Percentiles rank a stretch among this genome's conserved stretches.
These are phyloP conservation scores for Clarias gariepinus DNA, from an alignment of 2,113 vertebrate genomes.

Conservation along the genomic window DNA sequence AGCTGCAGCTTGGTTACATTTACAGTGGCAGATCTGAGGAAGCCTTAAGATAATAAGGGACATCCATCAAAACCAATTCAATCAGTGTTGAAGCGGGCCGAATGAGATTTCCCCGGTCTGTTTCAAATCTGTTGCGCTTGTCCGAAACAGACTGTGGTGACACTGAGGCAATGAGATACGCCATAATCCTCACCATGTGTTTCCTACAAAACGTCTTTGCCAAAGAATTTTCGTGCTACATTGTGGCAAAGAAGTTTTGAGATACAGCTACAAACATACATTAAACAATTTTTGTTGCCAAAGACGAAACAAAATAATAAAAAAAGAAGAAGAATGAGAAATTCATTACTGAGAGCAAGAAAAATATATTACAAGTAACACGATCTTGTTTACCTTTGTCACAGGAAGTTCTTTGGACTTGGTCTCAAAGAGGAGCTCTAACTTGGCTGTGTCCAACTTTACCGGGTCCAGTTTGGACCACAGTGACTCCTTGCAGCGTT, in stretches of 20 bases:
- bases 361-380: background rate
- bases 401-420: conserved; percentile 96
- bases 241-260: background rate
- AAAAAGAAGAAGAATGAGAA: background rate
- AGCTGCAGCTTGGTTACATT: conserved; percentile 50
- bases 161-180: conserved; percentile 29
- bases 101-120: conserved; percentile 40
- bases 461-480: conserved; percentile 96
- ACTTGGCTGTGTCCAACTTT: conserved; percentile 91
- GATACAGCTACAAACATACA: conserved; percentile 17
- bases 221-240: background rate
- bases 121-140: conserved; percentile 29
- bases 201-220: conserved; percentile 3
- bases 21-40: conserved; percentile 48
- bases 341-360: background rate
- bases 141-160: conserved; percentile 25
- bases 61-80: conserved; percentile 48
- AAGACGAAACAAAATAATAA: background rate
- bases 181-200: conserved; percentile 46
- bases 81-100: conserved; percentile 5
- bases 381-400: conserved; percentile 82
- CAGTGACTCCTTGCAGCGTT: conserved; percentile 87
- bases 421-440: conserved; percentile 97
- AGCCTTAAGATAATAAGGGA: conserved; percentile 43
- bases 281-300: background rate